Percentiles rank a stretch among this genome's conserved stretches.
These are phyloP conservation scores for Noctua comes DNA, from an alignment of 2,888 invertebrate species.

Conservation along the genomic window DNA sequence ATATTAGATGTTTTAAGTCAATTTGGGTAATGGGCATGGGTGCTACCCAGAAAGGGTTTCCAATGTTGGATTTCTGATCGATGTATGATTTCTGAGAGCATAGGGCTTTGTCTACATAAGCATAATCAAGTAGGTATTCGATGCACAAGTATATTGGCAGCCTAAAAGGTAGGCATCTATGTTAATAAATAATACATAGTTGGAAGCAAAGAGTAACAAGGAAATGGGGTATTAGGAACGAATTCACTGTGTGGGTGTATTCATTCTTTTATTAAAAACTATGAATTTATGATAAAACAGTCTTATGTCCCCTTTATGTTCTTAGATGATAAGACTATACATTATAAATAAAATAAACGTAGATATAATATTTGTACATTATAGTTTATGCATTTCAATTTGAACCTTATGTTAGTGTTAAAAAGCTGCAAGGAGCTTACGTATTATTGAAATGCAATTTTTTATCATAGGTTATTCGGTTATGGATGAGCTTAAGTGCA, in stretches of 20 bases:
- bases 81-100: neutral
- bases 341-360: constrained; percentile 4
- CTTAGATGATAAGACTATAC: constrained; percentile 29
- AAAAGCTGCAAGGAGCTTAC: constrained; percentile 11
- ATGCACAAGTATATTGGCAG: neutral
- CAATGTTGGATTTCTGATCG: neutral
- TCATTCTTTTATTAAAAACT: constrained; percentile 8
- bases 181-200: too few species aligned
- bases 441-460: constrained; percentile 15
- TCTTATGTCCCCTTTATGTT: constrained; percentile 33
- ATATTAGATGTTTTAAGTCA: neutral
- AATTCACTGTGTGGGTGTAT: neutral
- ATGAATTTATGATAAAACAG: neutral
- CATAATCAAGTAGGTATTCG: neutral
- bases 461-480: constrained; percentile 9
- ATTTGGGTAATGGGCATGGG: constrained; percentile 3
- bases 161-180: neutral
- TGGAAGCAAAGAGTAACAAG: too few species aligned
- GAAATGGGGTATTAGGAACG: too few species aligned
- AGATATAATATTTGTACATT: constrained; percentile 42
- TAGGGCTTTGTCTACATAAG: neutral
- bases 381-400: constrained; percentile 25
- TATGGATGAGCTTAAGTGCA: constrained; percentile 17
- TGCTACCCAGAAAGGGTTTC: neutral
- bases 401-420: constrained; percentile 4